phyloP scores from a whole-genome alignment of 64 coral and sea anemone species.

The Porites lutea region DNA sequence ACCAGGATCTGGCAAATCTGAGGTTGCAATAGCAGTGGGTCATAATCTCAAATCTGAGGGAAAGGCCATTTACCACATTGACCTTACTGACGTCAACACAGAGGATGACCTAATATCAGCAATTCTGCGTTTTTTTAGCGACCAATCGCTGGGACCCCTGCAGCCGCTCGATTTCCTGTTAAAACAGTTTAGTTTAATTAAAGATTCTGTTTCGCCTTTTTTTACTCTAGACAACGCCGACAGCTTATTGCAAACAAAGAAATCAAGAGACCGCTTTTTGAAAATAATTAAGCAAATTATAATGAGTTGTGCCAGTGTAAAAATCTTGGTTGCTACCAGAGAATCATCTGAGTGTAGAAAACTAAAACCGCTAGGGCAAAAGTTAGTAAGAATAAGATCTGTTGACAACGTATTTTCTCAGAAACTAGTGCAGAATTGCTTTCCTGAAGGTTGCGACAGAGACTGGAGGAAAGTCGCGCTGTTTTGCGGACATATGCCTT shows the following conservation, averaged over 20 bases:
- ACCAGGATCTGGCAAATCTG: constrained; percentile 31
- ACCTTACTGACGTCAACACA: not conserved
- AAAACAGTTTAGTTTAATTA: not conserved
- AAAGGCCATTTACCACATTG: not conserved
- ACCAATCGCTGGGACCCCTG: not conserved
- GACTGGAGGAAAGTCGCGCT: not conserved
- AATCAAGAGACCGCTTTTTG: not conserved
- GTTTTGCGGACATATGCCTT: constrained; percentile 2
- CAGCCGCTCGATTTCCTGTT: not conserved
- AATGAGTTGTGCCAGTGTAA: not conserved
- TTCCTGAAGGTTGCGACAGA: not conserved
- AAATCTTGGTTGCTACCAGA: constrained; percentile 12
- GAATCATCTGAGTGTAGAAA: not conserved
- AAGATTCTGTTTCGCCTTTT: not conserved
- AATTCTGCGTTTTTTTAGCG: not conserved
- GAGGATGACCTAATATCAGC: not conserved
- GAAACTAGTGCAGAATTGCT: not conserved
- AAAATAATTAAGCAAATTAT: constrained; percentile 1
- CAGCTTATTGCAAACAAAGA: not conserved
- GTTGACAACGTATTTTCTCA: not conserved
- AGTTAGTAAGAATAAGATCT: not conserved
- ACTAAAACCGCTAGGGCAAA: not conserved
- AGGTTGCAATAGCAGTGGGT: constrained; percentile 3
- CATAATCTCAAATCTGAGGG: not conserved
- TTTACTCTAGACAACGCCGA: constrained; percentile 40